Conservation (phyloP, 2,888 invertebrate genomes). For the Drosophila neutralis region DNA sequence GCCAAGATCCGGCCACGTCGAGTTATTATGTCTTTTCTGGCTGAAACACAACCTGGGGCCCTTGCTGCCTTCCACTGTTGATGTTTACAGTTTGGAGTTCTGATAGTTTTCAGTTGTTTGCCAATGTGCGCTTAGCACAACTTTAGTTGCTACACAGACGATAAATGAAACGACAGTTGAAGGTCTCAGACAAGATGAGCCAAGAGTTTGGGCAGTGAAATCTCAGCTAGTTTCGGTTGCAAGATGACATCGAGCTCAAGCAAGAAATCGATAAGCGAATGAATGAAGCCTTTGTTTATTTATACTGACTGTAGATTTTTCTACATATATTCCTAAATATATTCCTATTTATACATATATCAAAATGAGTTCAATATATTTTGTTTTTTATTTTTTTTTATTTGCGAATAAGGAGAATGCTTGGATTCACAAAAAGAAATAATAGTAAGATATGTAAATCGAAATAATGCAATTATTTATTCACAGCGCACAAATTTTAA, state of each 20-base stretch:
- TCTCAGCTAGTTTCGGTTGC: neutral
- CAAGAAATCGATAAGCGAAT: neutral
- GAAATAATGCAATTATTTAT: neutral
- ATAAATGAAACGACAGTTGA: neutral
- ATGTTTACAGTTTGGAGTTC: slow-evolving; percentile 40
- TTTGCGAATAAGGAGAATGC: neutral
- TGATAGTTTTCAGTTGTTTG: slow-evolving; percentile 39
- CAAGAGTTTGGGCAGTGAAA: neutral
- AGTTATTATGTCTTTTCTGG: slow-evolving; percentile 48
- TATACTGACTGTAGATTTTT: neutral
- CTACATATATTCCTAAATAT: neutral
- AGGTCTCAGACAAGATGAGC: neutral
- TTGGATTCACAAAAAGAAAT: neutral
- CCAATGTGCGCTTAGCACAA: slow-evolving; percentile 32
- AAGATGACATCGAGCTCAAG: neutral
- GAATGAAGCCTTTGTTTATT: neutral
- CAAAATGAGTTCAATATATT: too few species aligned
- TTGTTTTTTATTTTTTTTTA: neutral
- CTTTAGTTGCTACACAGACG: neutral
- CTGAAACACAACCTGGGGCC: slow-evolving; percentile 16
- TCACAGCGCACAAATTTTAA: neutral
- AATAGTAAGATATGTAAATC: neutral
- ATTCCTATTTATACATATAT: too few species aligned
- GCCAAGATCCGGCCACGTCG: slow-evolving; percentile 37
- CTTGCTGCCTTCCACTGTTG: slow-evolving; percentile 17